A percentile compares a stretch with the other conserved stretches of the same genome.
These are phyloP conservation scores for Carettochelys insculpta DNA, from an alignment of 2,113 vertebrate genomes.

Conservation along the genomic window DNA sequence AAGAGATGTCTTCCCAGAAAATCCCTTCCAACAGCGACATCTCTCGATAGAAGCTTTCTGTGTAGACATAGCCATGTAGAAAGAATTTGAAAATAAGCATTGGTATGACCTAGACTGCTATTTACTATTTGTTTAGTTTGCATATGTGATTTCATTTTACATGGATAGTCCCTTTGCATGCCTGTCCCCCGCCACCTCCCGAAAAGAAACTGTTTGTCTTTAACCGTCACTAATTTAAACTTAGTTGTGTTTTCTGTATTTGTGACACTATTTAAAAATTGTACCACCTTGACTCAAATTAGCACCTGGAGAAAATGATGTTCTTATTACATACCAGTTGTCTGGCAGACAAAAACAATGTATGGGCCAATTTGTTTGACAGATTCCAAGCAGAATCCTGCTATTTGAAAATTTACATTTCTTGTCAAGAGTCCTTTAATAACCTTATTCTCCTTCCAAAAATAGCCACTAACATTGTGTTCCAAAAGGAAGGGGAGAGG, in stretches of 20 bases:
- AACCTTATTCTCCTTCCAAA: not conserved
- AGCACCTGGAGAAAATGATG: not conserved
- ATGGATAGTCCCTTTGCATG: too few species aligned
- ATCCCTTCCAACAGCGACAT: too few species aligned
- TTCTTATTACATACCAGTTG: rapidly evolving
- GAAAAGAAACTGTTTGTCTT: rapidly evolving
- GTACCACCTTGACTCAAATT: not conserved
- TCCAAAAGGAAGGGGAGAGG: not conserved
- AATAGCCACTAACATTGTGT: rapidly evolving
- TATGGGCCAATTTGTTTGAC: rapidly evolving
- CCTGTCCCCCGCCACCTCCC: rapidly evolving
- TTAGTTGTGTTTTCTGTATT: rapidly evolving
- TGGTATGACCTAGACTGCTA: rapidly evolving
- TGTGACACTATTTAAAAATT: not conserved
- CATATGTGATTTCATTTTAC: rapidly evolving
- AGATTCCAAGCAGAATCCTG: not conserved
- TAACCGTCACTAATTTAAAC: rapidly evolving
- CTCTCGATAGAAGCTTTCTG: too few species aligned
- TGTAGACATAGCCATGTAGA: too few species aligned
- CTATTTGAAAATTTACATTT: not conserved
- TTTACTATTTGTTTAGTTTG: rapidly evolving
- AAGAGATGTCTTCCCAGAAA: too few species aligned
- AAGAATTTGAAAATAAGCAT: not conserved
- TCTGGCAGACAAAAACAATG: not conserved
- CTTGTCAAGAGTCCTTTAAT: not conserved